A percentile compares a stretch with the other conserved stretches of the same genome.
phyloP scores from a whole-genome alignment of 1,140 invertebrate species.

The Galleria mellonella region DNA sequence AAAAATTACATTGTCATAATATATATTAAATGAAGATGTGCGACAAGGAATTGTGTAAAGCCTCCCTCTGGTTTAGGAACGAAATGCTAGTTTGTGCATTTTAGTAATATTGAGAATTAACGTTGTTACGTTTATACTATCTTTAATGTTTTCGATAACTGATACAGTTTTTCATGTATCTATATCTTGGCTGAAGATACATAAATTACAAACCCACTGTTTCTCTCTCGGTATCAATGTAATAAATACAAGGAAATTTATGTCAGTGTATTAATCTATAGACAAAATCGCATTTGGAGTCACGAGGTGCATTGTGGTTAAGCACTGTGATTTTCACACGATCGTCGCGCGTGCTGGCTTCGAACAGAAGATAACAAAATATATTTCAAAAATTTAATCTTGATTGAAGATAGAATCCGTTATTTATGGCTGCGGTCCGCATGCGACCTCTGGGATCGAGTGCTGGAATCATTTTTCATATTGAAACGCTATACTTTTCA shows the following conservation, averaged over 20 bases:
- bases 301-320: conserved; percentile 55
- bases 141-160: no score
- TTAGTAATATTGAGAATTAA: no score
- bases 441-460: no score
- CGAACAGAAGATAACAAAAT: conserved; percentile 42
- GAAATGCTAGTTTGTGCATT: background rate
- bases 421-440: no score
- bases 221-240: conserved; percentile 41
- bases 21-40: no score
- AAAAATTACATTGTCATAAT: no score
- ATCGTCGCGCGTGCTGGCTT: conserved; percentile 33
- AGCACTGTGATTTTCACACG: conserved; percentile 54
- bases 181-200: conserved; percentile 20
- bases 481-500: no score
- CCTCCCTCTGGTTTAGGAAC: background rate
- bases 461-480: no score
- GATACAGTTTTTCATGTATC: background rate
- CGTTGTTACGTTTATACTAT: no score
- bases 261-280: conserved; percentile 58
- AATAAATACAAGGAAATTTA: conserved; percentile 64
- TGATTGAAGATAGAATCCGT: conserved; percentile 14
- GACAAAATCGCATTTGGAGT: conserved; percentile 48
- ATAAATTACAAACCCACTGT: conserved; percentile 23
- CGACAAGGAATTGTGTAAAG: no score
- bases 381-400: conserved; percentile 50